Conservation (phyloP, 1,140 invertebrate genomes). For the Zaprionus davidi region DNA sequence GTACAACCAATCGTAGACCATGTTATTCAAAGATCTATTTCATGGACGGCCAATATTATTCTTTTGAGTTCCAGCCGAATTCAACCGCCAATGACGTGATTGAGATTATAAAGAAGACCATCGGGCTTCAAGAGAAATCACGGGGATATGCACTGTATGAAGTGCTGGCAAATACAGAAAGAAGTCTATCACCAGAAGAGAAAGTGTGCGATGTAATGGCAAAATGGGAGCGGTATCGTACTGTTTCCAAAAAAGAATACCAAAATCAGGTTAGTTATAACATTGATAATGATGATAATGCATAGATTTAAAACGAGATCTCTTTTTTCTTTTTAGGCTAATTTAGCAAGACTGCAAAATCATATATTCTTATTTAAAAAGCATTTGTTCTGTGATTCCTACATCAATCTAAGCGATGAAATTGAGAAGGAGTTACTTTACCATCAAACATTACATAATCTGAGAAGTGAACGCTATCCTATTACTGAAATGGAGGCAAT, state of each 20-base stretch:
- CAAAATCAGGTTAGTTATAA: constrained; percentile 60
- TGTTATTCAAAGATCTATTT: constrained; percentile 96
- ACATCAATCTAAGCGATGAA: constrained; percentile 92
- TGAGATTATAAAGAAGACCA: constrained; percentile 95
- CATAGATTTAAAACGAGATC: neutral
- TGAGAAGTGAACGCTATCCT: constrained; percentile 95
- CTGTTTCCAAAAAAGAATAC: constrained; percentile 86
- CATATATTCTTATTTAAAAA: constrained; percentile 95
- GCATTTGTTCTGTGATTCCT: constrained; percentile 95
- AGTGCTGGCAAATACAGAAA: constrained; percentile 90
- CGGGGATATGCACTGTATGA: constrained; percentile 87
- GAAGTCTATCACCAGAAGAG: constrained; percentile 92
- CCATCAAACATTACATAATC: constrained; percentile 95
- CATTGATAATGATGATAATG: neutral
- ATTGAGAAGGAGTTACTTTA: constrained; percentile 98
- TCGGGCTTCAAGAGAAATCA: constrained; percentile 93
- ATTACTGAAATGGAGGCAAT: constrained; percentile 96
- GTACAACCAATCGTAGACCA: constrained; percentile 94
- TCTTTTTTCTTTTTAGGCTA: constrained; percentile 22
- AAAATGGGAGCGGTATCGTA: constrained; percentile 95
- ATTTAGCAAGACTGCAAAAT: constrained; percentile 79
- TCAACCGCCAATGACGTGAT: constrained; percentile 96
- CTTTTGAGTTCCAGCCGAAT: constrained; percentile 97
- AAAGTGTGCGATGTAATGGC: constrained; percentile 97
- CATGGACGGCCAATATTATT: constrained; percentile 97